Evolutionary conservation across 2,888 invertebrate genomes (phyloP), one percentile per base, ranked within the genome.

Genomic region (Ptychoptera albimana): DNA sequence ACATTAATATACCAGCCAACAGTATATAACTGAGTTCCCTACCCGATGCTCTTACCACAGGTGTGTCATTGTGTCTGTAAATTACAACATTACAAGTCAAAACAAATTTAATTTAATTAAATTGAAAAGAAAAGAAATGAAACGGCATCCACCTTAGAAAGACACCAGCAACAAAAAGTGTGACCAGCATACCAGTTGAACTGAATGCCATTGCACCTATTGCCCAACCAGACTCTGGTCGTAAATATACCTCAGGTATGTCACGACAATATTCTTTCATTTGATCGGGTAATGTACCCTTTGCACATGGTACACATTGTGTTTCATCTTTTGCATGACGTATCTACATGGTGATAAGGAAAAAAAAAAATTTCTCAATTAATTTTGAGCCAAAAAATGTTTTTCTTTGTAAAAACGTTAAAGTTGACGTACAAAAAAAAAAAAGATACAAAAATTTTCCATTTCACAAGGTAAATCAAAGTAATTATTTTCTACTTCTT

Each of bases 21-120:
- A 97, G 79, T 35, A 96, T 86, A 64, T 92, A 94, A 49, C 85
- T 86, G 45, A 89, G 68, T 65, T 89, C 88, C 38, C 87, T 71
- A 34, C 94, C 94, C 12, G 92, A 89, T 34, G 96, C 93, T 52
- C 94, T 79, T n/a, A 98, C 97, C 42, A 97, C 88, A 0, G 97
- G 94, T 0, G 97, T 97, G 52, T 88, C 82, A 64, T 93, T 87
- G 69, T 88, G 81, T 13, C 78, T 66, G 54, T 1, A 39, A 29
- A 12, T 15, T 40, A 14, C 30, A 37, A 41, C 9, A 31, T 12
- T 14, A 8, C 12, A 14, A 8, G 37, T 14, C 13, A 37, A 37
- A 37, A 10, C 3, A 3, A 32, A n/a, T 11, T 30, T 30, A 30
- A 11, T 11, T 32, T 11, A 9, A 32, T 32, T 32, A 11, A 32